A percentile compares a stretch with the other conserved stretches of the same genome.
Evolutionary conservation across 2,113 vertebrate genomes (phyloP).

Genomic region (Ptilonorhynchus violaceus): DNA sequence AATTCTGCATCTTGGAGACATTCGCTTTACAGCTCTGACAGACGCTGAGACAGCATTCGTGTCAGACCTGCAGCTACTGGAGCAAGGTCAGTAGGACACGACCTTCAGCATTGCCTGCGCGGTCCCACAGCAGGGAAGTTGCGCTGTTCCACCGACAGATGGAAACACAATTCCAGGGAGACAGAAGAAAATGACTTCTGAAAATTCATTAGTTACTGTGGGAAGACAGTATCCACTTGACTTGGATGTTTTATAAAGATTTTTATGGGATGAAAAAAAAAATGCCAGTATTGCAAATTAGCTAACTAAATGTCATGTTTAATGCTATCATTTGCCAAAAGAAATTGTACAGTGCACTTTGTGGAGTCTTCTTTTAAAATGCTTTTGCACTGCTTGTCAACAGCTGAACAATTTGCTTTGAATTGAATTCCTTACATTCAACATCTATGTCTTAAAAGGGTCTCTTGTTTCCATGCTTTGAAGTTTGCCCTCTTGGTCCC

Average conservation of each 20-base stretch:
- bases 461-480: not conserved
- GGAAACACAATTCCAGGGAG: slow-evolving; percentile 49
- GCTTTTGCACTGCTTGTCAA: not conserved
- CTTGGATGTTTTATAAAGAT: not conserved
- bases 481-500: not conserved
- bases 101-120: not conserved
- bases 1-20: slow-evolving; percentile 87
- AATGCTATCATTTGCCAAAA: not conserved
- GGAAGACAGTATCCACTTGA: not conserved
- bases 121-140: not conserved
- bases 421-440: slow-evolving; percentile 6
- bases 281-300: not conserved
- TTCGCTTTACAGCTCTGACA: slow-evolving; percentile 80
- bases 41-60: slow-evolving; percentile 81
- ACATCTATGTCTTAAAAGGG: not conserved
- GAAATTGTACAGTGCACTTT: not conserved
- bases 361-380: not conserved
- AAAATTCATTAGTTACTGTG: not conserved
- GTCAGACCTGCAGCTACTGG: slow-evolving; percentile 90
- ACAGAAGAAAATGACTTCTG: not conserved
- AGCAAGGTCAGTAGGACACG: slow-evolving; percentile 82
- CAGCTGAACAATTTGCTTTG: not conserved
- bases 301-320: not conserved
- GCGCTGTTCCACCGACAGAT: not conserved
- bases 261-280: not conserved